Conservation (phyloP, 1,140 invertebrate species). For the Micrasema longulum region DNA sequence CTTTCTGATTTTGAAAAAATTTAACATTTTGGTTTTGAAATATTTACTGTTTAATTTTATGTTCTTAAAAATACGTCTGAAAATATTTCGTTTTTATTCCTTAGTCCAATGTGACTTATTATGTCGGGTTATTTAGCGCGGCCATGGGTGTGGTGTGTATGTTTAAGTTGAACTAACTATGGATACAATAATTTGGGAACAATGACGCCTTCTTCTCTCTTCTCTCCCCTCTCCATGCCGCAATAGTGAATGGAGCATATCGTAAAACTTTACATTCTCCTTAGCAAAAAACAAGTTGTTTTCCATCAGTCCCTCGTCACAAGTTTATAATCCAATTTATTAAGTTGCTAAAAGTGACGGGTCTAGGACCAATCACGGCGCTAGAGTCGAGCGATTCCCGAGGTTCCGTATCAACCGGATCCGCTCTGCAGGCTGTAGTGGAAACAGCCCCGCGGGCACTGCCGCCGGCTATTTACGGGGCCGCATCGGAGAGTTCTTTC, state of each 20-base stretch:
- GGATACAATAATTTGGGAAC: too few relatives aligned
- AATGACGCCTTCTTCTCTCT: too few relatives aligned
- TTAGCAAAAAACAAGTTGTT: conserved; percentile 51
- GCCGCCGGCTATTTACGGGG: too few relatives aligned
- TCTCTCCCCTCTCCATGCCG: not conserved
- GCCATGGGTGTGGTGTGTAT: too few relatives aligned
- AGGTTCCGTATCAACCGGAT: not conserved
- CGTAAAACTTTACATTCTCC: conserved; percentile 46
- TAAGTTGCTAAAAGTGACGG: conserved; percentile 43
- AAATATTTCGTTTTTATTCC: too few relatives aligned
- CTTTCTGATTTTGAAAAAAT: too few relatives aligned
- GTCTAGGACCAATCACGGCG: conserved; percentile 3
- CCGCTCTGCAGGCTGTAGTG: not conserved
- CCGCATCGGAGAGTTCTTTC: not conserved
- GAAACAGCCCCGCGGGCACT: not conserved
- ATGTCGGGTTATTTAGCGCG: too few relatives aligned
- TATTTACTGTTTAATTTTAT: too few relatives aligned
- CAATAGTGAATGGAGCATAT: conserved; percentile 23
- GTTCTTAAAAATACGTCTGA: too few relatives aligned
- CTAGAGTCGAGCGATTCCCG: not conserved
- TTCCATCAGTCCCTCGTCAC: conserved; percentile 53
- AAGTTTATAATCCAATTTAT: conserved; percentile 55
- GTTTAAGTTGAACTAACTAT: too few relatives aligned
- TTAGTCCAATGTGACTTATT: too few relatives aligned
- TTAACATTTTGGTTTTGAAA: too few relatives aligned